Conservation (phyloP, 1,140 invertebrate genomes). For the Megalopta genalis region DNA sequence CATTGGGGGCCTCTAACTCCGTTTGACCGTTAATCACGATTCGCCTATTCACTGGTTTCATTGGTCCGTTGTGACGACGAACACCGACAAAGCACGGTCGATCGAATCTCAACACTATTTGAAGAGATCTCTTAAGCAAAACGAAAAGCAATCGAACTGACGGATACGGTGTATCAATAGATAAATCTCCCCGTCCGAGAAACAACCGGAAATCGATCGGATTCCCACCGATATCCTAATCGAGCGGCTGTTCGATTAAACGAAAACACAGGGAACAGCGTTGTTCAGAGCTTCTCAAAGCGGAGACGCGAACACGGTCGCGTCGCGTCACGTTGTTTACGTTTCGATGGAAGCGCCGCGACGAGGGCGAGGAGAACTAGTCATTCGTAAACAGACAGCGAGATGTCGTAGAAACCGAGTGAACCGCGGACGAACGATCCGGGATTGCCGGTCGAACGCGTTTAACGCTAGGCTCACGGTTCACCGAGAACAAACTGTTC, state of each 20-base stretch:
- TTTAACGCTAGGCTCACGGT: not conserved
- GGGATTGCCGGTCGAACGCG: conserved; percentile 32
- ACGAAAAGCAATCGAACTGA: not conserved
- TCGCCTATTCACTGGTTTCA: not conserved
- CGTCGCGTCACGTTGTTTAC: not conserved
- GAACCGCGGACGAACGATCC: not conserved
- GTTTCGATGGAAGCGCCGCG: not conserved
- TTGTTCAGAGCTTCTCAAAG: not conserved
- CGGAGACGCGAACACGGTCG: not conserved
- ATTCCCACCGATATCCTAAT: not conserved
- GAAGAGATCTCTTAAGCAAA: not conserved
- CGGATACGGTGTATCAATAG: not conserved
- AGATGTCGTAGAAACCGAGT: conserved; percentile 38
- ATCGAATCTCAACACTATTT: not conserved
- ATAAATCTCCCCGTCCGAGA: not conserved
- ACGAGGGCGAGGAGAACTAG: conserved; percentile 60
- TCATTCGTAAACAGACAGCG: conserved; percentile 59
- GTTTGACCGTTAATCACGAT: conserved; percentile 6
- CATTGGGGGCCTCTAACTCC: conserved; percentile 44
- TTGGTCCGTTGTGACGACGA: not conserved
- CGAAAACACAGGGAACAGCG: not conserved
- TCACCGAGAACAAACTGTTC: too few species aligned
- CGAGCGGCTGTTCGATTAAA: too few species aligned
- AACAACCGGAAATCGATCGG: not conserved
- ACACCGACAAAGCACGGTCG: not conserved